Evolutionary conservation across 1,140 invertebrate species (phyloP), one percentile per base, ranked within the genome.

Genomic region (Scaptomyza graminum): DNA sequence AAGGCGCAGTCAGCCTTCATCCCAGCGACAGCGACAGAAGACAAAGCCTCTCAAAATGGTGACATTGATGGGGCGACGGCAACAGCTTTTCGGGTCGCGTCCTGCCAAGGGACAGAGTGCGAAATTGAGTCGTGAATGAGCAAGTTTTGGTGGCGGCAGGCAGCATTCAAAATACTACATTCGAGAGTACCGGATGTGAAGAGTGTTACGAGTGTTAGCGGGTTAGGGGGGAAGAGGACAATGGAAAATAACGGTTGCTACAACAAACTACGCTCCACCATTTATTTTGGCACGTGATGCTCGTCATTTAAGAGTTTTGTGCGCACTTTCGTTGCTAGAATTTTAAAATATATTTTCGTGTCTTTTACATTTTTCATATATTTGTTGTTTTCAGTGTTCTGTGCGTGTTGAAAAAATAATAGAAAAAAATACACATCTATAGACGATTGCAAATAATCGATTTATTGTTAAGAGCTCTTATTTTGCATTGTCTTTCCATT

Each of bases 231-330:
- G 7, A 9, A 12, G 9, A 6, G 18, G 12, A 9, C 2, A 50
- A 5, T 16, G 3, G 34, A 11, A 25, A 5, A 37, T 22, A 13
- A 34, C 34, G 11, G 37, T 13, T 55, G 41, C 41, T 25, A 18
- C 50, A 39, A 37, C 44, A 65, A 60, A 75, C 65, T 73, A 80
- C 70, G 66, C 78, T 76, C 62, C 55, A 22, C 68, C 83, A 81
- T 79, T 83, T 79, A 79, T 88, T 88, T 79, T 79, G 73, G 84
- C 83, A 88, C 83, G 83, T 88, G 83, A 83, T 83, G 76, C 83
- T 88, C 83, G 83, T 88, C 83, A 88, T 89, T 88, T 88, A 88
- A 89, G 84, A 88, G 79, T 88, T 88, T 88, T 88, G 79, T 88
- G 83, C 88, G 84, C 83, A 89, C 83, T 88, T 88, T 83, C 83